Evolutionary conservation across 2,113 vertebrate genomes (phyloP).

Genomic region (Motacilla tschutschensis): DNA sequence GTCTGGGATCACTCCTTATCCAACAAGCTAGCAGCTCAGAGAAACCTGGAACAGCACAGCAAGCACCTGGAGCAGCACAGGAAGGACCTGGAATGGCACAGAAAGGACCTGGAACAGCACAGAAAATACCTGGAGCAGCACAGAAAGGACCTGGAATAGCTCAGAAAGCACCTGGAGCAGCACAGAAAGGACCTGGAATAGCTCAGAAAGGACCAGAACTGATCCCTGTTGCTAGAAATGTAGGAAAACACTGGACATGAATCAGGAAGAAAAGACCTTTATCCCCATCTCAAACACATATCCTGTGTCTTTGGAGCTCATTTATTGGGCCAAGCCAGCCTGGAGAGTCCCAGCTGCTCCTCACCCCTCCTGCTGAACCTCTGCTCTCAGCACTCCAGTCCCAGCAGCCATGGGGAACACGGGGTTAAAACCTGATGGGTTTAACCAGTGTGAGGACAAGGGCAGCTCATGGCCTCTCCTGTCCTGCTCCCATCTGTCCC

Average conservation of each 20-base stretch:
- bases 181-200: background rate
- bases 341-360: background rate
- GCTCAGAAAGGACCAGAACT: background rate
- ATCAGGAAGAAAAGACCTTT: background rate
- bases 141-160: background rate
- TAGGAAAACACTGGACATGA: background rate
- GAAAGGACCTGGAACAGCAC: background rate
- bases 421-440: background rate
- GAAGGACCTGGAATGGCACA: background rate
- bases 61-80: background rate
- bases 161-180: background rate
- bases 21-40: background rate
- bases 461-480: background rate
- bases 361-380: background rate
- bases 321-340: background rate
- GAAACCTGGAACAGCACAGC: background rate
- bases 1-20: background rate
- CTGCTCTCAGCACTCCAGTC: background rate
- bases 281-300: background rate
- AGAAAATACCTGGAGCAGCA: background rate
- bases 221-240: background rate
- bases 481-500: rapidly evolving
- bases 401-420: background rate
- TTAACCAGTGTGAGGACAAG: background rate
- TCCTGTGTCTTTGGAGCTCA: background rate